These are phyloP conservation scores for Podilymbus podiceps DNA, from an alignment of 2,113 vertebrate genomes.

Conservation along the genomic window DNA sequence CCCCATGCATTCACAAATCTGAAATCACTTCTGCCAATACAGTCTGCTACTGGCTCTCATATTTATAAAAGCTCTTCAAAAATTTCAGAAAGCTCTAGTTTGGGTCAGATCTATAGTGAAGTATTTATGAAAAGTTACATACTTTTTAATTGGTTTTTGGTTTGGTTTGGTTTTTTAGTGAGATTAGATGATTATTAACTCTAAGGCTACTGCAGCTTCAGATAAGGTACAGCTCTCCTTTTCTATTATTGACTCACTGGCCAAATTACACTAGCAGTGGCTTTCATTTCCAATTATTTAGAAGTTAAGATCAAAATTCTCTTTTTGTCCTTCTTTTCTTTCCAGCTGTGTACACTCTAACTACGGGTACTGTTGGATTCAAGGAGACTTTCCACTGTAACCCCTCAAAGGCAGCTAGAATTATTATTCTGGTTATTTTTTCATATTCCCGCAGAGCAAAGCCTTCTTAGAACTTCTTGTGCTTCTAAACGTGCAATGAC, in stretches of 20 bases:
- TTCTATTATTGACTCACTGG: not conserved
- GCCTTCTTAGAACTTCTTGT: not conserved
- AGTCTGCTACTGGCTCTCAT: not conserved
- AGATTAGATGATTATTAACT: not conserved
- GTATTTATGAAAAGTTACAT: not conserved
- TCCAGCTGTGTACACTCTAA: not conserved
- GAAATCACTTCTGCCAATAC: not conserved
- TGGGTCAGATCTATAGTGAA: not conserved
- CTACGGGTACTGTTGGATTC: not conserved
- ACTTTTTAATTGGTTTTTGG: fast-evolving
- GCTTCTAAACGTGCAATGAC: not conserved
- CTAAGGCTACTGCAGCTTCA: not conserved
- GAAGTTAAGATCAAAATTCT: not conserved
- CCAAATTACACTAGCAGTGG: not conserved
- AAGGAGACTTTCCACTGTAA: not conserved
- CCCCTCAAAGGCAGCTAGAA: not conserved
- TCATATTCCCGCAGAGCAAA: not conserved
- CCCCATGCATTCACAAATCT: not conserved
- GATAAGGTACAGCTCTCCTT: not conserved
- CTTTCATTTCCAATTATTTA: not conserved
- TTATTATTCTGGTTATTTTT: not conserved
- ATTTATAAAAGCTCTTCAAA: not conserved
- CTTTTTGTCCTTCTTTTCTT: not conserved
- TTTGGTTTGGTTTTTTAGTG: not conserved
- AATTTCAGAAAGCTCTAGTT: not conserved